Percentiles rank a stretch among this genome's conserved stretches.
Evolutionary conservation across 2,113 vertebrate genomes (phyloP).

Genomic region (Gobius niger): DNA sequence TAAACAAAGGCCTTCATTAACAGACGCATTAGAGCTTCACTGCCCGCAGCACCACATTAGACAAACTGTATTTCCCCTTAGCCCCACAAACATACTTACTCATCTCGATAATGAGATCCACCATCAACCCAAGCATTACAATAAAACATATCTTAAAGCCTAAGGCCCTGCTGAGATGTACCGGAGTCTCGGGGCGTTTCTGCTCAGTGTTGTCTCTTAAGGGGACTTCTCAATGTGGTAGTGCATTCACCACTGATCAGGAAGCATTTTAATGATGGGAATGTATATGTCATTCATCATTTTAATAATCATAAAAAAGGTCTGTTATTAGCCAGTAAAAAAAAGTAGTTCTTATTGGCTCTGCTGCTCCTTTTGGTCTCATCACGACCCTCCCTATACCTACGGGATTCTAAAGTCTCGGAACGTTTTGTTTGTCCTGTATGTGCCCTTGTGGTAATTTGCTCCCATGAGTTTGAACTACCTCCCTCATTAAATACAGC

Average conservation of each 20-base stretch:
- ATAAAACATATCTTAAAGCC: neutral
- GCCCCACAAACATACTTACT: neutral
- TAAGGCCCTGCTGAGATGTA: neutral
- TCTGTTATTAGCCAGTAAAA: no score
- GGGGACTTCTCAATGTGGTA: no score
- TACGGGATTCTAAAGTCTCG: neutral
- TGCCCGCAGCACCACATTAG: slow-evolving; percentile 1
- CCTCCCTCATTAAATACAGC: neutral
- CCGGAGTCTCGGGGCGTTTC: no score
- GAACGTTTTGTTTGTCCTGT: neutral
- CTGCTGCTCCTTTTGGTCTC: neutral
- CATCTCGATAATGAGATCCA: neutral
- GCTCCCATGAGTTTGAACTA: neutral
- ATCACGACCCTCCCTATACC: neutral
- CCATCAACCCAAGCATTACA: neutral
- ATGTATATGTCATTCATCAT: no score
- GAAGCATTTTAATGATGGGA: no score
- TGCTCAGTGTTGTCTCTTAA: no score
- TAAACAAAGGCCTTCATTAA: slow-evolving; percentile 44
- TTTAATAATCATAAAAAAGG: no score
- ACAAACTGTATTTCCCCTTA: slow-evolving; percentile 7
- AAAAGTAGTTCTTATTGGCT: neutral
- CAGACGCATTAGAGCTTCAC: slow-evolving; percentile 23
- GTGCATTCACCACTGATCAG: no score
- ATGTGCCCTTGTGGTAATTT: slow-evolving; percentile 1